A percentile compares a stretch with the other conserved stretches of the same genome.
phyloP scores from a whole-genome alignment of 2,888 invertebrate genomes.

The Calliphora vomitoria region DNA sequence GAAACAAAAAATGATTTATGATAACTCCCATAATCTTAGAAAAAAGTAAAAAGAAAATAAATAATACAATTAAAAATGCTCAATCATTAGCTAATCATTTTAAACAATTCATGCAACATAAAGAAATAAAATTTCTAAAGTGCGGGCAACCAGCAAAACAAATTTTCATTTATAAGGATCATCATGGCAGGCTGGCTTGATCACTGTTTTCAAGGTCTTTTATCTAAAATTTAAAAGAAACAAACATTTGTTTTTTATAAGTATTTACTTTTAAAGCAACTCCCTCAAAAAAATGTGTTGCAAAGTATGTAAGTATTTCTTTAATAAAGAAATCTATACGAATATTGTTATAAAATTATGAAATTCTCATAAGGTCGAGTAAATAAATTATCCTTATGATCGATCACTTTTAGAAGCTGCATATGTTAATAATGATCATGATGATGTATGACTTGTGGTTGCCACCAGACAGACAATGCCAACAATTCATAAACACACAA shows the following conservation, averaged over 20 bases:
- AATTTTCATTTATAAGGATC: conserved; percentile 53
- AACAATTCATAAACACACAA: conserved; percentile 35
- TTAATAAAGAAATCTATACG: conserved; percentile 56
- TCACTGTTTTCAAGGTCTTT: conserved; percentile 9
- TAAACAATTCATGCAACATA: conserved; percentile 7
- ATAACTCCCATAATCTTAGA: neutral
- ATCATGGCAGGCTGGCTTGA: conserved; percentile 17
- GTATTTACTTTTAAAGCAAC: conserved; percentile 29
- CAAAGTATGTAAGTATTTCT: neutral
- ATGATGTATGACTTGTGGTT: conserved; percentile 70
- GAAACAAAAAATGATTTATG: conserved; percentile 45
- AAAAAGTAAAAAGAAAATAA: conserved; percentile 43
- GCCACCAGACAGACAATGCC: conserved; percentile 57
- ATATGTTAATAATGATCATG: conserved; percentile 33
- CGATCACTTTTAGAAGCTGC: conserved; percentile 41
- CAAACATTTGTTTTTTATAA: conserved; percentile 42
- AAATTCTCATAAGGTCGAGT: conserved; percentile 77
- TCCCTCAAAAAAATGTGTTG: conserved; percentile 19
- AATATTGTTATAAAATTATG: conserved; percentile 80
- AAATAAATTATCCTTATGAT: conserved; percentile 55
- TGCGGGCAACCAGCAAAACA: conserved; percentile 71
- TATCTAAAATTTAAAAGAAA: conserved; percentile 45
- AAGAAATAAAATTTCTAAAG: conserved; percentile 12
- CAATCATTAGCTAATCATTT: conserved; percentile 79
- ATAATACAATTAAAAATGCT: conserved; percentile 76